Base-by-base conservation (phyloP, 2,888 invertebrate genomes). In the Hylaea fasciaria region DNA sequence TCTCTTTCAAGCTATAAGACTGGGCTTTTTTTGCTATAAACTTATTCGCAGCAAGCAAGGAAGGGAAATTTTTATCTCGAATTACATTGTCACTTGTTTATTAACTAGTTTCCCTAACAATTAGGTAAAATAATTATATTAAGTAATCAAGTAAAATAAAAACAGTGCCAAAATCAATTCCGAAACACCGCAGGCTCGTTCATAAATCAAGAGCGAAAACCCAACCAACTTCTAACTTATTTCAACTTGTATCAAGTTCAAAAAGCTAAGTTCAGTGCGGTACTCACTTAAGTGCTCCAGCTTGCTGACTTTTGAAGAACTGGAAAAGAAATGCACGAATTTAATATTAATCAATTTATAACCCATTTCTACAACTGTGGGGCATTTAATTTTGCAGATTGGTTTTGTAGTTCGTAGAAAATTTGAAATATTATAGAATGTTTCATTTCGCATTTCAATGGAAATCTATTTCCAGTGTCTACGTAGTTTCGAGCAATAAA, bases 211-310 rank as follows among this genome's bases (percentile, higher is more conserved):
- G 40, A 40, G 14, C 13, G 11, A 52, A 61, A 44, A 52, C 22
- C 43, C 17, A 54, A 59, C 53, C 12, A 41, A 12, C 9, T 28
- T n/a, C n/a, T 43, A 50, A 54, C 45, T 55, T 51, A 29, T 41
- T 50, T 32, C 35, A 55, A 51, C n/a, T 60, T 46, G 45, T 55
- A 44, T 56, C 5, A 61, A 65, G 64, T 61, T 68, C 37, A 40
- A 55, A 66, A 64, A 57, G 54, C 59, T 54, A 64, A 61, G 53
- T 55, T 64, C 47, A 32, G 32, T 32, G 32, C 32, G 10, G 56
- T 61, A 87, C 91, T 90, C 73, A 91, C 91, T 89, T 86, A 91
- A 78, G 71, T 91, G 87, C 89, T 87, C 91, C 91, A 91, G 91
- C 80, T 90, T 91, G 91, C 78, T 80, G 81, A 77, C 80, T 84